A percentile compares a stretch with the other conserved stretches of the same genome.
Evolutionary conservation across 2,797 vertebrate genomes (phyloP).

Genomic region (Xenopus petersii): DNA sequence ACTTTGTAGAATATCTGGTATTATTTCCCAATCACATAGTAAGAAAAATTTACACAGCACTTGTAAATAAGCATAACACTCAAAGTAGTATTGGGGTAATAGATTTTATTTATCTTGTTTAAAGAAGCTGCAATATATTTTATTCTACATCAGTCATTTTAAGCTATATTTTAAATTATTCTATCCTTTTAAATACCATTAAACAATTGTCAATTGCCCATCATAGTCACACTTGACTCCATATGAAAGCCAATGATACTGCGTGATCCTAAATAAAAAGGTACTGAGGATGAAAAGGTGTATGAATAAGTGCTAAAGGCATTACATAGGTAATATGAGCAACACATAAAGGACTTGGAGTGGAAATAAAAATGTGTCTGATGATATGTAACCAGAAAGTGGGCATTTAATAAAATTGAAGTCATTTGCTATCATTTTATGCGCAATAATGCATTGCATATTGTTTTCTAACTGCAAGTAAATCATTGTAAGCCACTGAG

Average conservation of each 20-base stretch:
- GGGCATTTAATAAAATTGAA: constrained; percentile 48
- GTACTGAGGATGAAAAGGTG: background rate
- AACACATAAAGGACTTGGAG: constrained; percentile 32
- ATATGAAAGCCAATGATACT: background rate
- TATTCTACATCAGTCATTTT: too few relatives aligned
- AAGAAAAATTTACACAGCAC: too few relatives aligned
- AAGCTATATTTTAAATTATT: too few relatives aligned
- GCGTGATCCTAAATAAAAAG: background rate
- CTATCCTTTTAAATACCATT: too few relatives aligned
- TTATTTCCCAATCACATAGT: too few relatives aligned
- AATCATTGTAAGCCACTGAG: constrained; percentile 46
- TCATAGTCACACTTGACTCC: background rate
- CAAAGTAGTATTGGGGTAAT: too few relatives aligned
- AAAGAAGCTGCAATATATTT: too few relatives aligned
- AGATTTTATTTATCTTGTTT: too few relatives aligned
- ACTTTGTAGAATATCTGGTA: too few relatives aligned
- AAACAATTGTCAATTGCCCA: background rate
- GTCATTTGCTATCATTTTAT: constrained; percentile 49
- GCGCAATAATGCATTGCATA: constrained; percentile 48
- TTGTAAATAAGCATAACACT: too few relatives aligned
- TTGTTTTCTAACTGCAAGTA: constrained; percentile 50
- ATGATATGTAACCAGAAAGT: constrained; percentile 48
- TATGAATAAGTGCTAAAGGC: constrained; percentile 7
- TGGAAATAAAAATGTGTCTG: constrained; percentile 33
- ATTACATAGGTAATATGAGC: constrained; percentile 38